Percentiles rank a stretch among this genome's conserved stretches.
phyloP scores from a whole-genome alignment of 2,797 vertebrate genomes.

The Semaprochilodus insignis region DNA sequence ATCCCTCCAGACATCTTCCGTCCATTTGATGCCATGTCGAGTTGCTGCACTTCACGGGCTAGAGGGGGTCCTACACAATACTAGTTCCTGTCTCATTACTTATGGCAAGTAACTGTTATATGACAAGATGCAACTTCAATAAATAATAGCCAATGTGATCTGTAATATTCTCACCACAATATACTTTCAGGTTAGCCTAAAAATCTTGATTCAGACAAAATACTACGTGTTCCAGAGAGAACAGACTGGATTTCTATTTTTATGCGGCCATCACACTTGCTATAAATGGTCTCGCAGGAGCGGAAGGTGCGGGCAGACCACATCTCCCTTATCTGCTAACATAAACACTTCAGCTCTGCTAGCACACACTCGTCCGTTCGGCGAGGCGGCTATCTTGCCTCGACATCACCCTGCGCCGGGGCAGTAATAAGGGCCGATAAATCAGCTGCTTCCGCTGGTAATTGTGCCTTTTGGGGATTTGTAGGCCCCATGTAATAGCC shows the following conservation, averaged over 20 bases:
- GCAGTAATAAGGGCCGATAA: conserved; percentile 60
- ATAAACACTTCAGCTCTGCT: conserved; percentile 39
- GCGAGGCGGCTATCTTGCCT: conserved; percentile 38
- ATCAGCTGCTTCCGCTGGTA: conserved; percentile 62
- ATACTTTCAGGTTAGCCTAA: too few species aligned
- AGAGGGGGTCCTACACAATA: too few species aligned
- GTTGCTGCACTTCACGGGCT: too few species aligned
- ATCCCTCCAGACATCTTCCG: too few species aligned
- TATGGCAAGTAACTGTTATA: too few species aligned
- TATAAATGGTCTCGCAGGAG: background rate
- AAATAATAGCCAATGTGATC: too few species aligned
- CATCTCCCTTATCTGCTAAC: conserved; percentile 22
- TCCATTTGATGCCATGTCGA: too few species aligned
- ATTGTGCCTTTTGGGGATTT: conserved; percentile 68
- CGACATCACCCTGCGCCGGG: conserved; percentile 41
- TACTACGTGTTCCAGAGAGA: background rate
- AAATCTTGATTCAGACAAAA: background rate
- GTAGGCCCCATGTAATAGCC: conserved; percentile 62
- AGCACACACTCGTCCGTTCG: conserved; percentile 41
- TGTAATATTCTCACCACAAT: background rate
- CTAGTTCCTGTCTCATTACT: too few species aligned
- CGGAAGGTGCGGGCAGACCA: conserved; percentile 13
- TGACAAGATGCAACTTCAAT: too few species aligned
- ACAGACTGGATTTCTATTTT: background rate
- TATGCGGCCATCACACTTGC: background rate